Evolutionary conservation across 2,113 vertebrate species (phyloP), one percentile per base, ranked within the genome.

Genomic region (Baryphthengus martii): DNA sequence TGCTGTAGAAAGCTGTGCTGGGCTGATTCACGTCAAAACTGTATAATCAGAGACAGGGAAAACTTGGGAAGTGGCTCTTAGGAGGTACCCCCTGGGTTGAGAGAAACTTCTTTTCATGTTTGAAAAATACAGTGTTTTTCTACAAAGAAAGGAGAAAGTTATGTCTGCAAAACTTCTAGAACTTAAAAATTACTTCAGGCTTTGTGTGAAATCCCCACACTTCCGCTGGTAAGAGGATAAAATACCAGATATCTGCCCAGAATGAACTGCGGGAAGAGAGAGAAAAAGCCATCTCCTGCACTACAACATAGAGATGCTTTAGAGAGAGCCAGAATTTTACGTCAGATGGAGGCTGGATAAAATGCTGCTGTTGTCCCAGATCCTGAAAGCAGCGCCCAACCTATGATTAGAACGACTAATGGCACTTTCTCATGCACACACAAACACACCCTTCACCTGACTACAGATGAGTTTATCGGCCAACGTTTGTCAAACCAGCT

Each of bases 31-130:
- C 61, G 81, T 58, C 93, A 78, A 79, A 58, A 45, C 33, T 73
- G 20, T 73, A 53, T 91, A 94, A 96, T 93, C 81, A 96, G 84
- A 65, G 67, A 85, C 14, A 59, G 65, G 77, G 55, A 93, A 87
- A 95, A 73, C 81, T 78, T 78, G 66, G 88, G 67, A 96, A 89
- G 67, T 50, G 66, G 74, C 70, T 93, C 58, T 92, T 85, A 89
- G 83, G 53, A 75, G 19, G 65, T 89, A 85, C 70, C 90, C 93
- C 66, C 84, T 17, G 35, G 76, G 70, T 29, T 73, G 85, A 94
- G 66, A 94, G 16, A 40, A 89, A 82, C 74, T 89, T 67, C 40
- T 87, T 93, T 90, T 75, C 33, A n/a, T 78, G 76, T 92, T 94
- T 85, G 58, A 92, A 91, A 93, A 89, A 95, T 49, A 72, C 21